These are phyloP conservation scores for Ailurus styani DNA, from an alignment of 2,113 vertebrate genomes.

Conservation along the genomic window DNA sequence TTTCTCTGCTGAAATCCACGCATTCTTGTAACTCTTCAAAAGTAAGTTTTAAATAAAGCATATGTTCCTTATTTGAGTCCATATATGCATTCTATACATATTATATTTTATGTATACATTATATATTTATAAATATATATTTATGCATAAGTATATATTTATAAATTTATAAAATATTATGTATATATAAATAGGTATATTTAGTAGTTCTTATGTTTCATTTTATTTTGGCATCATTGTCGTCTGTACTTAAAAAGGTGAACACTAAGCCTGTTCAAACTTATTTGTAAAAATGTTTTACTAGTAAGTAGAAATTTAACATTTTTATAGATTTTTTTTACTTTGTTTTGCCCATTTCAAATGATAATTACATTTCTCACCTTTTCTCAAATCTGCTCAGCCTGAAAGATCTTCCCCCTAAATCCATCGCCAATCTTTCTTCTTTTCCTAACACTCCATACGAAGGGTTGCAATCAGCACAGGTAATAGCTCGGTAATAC, in stretches of 20 bases:
- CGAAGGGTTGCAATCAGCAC: neutral
- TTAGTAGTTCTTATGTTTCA: neutral
- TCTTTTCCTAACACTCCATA: neutral
- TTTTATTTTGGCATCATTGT: neutral
- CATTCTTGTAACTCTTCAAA: neutral
- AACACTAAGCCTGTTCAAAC: neutral
- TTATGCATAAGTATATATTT: neutral
- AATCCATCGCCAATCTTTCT: neutral
- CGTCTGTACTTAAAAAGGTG: neutral
- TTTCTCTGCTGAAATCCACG: neutral
- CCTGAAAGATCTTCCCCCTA: neutral
- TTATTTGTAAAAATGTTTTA: neutral
- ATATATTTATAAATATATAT: neutral
- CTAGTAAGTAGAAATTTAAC: neutral
- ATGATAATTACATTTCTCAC: neutral
- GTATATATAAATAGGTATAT: neutral
- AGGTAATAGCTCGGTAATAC: neutral
- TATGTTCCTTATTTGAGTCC: neutral
- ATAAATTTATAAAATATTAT: neutral
- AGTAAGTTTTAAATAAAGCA: neutral
- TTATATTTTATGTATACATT: neutral
- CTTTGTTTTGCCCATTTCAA: neutral
- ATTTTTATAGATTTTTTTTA: neutral
- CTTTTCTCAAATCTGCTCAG: neutral
- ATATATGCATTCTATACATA: neutral